These are phyloP conservation scores for Xenopus borealis DNA, from an alignment of 2,113 vertebrate genomes.

Conservation along the genomic window DNA sequence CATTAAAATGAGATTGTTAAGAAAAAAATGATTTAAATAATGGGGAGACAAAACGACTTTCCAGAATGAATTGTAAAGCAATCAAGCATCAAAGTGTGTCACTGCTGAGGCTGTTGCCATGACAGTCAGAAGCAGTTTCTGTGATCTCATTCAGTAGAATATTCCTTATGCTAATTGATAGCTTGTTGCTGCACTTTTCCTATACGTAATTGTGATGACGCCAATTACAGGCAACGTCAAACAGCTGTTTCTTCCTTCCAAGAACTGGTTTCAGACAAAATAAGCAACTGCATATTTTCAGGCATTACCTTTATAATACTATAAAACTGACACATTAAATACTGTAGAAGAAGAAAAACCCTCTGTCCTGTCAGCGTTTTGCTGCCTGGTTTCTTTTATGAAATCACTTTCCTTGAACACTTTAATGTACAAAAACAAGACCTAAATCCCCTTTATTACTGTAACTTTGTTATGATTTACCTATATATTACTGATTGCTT, in stretches of 20 bases:
- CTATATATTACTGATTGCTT: too few species aligned
- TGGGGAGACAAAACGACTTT: not conserved
- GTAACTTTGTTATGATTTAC: too few species aligned
- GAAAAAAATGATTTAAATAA: constrained; percentile 12
- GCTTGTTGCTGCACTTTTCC: constrained; percentile 57
- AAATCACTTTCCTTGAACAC: too few species aligned
- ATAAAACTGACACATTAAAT: too few species aligned
- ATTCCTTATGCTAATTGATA: constrained; percentile 62
- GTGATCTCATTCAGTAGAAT: constrained; percentile 49
- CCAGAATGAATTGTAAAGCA: constrained; percentile 54
- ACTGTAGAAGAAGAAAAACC: too few species aligned
- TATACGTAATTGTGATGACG: constrained; percentile 69
- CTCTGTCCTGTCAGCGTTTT: too few species aligned
- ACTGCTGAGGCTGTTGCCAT: constrained; percentile 64
- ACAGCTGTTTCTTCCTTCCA: constrained; percentile 58
- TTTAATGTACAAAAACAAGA: too few species aligned
- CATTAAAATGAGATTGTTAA: constrained; percentile 23
- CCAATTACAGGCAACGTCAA: constrained; percentile 59
- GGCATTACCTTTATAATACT: too few species aligned
- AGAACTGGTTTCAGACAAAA: constrained; percentile 41
- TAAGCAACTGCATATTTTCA: too few species aligned
- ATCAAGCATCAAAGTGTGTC: constrained; percentile 57
- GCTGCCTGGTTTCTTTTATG: too few species aligned
- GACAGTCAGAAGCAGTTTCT: constrained; percentile 57
- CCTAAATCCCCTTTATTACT: too few species aligned